Evolutionary conservation across 30 jellyfish, hydroid and myxozoan species (phyloP), one percentile per base, ranked within the genome.

Genomic region (Aurelia sp.): DNA sequence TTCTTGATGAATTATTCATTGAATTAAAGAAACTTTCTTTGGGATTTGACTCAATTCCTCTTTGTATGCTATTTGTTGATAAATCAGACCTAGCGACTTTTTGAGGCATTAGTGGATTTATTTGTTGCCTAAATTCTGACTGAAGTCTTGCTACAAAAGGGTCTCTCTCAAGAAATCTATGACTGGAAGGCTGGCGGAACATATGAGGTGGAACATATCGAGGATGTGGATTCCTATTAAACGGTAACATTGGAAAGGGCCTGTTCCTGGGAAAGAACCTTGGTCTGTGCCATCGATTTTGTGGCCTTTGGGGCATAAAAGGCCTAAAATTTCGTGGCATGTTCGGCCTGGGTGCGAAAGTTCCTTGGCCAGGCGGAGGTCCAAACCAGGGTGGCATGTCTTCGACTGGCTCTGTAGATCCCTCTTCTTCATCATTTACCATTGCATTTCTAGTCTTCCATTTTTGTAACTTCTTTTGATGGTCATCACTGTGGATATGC

Each of bases 401-500:
- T 44, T 44, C 55, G 8, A 2, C 16, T 44, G 55, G 55, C 55
- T 44, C 55, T 44, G 13, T 44, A 44, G 8, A 44, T 44, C 55
- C 55, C 7, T 59, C 69, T 5, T 79, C 52, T 47, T 21, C 80
- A 10, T 20, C 83, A 21, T 73, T 68, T 10, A 63, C 62, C 6
- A 40, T 38, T 20, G 78, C 75, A 73, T 55, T 79, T 21, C 64
- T 62, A 59, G 50, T 59, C 67, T 74, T 88, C 90, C 92, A 69
- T 64, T 88, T 71, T 10, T 52, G 89, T 51, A 88, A 27, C 53
- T 74, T 80, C 51, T 80, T 80, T 68, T 78, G 92, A 73, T 88
- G 97, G 61, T 88, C 73, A 47, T 80, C 92, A 66, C 97, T 83
- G 74, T 88, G 97, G 41, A 88, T 79, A 65, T 88, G 97, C 50